Conservation (phyloP, 2,888 invertebrate genomes). For the Tortrix viridana region DNA sequence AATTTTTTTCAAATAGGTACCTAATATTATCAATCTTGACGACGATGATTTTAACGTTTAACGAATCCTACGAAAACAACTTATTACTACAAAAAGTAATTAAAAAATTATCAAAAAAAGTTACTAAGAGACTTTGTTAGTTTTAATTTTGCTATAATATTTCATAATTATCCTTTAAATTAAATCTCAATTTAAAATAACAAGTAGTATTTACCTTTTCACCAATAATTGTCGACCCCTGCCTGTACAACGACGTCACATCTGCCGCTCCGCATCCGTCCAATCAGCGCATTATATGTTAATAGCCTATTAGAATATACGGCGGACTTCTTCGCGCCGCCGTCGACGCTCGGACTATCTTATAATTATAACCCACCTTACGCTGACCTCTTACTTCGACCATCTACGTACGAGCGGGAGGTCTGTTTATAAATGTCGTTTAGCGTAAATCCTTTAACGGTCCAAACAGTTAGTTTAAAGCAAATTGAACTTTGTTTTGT, state of each 20-base stretch:
- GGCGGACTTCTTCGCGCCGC: slow-evolving; percentile 70
- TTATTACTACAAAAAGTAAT: too few relatives aligned
- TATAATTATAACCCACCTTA: slow-evolving; percentile 53
- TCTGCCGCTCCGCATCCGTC: slow-evolving; percentile 81
- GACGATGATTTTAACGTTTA: too few relatives aligned
- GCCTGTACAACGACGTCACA: slow-evolving; percentile 62
- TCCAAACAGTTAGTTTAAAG: slow-evolving; percentile 39
- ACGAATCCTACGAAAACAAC: too few relatives aligned
- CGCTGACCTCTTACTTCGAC: slow-evolving; percentile 47
- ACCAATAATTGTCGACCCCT: slow-evolving; percentile 17
- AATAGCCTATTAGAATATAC: slow-evolving; percentile 83
- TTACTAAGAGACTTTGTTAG: too few relatives aligned
- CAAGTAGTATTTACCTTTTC: neutral
- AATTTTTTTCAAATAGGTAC: too few relatives aligned
- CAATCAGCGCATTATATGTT: slow-evolving; percentile 86
- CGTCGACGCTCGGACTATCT: slow-evolving; percentile 57
- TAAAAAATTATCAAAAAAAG: too few relatives aligned
- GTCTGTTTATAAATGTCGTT: slow-evolving; percentile 52
- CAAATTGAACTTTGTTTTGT: slow-evolving; percentile 40
- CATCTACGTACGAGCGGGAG: slow-evolving; percentile 45
- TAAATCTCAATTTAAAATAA: neutral
- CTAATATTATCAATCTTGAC: too few relatives aligned
- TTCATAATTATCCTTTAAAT: too few relatives aligned
- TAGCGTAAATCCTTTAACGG: slow-evolving; percentile 45
- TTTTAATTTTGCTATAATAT: too few relatives aligned